These are phyloP conservation scores for Eucidaris tribuloides DNA, from an alignment of 35 echinoderm and acorn worm genomes.

Conservation along the genomic window DNA sequence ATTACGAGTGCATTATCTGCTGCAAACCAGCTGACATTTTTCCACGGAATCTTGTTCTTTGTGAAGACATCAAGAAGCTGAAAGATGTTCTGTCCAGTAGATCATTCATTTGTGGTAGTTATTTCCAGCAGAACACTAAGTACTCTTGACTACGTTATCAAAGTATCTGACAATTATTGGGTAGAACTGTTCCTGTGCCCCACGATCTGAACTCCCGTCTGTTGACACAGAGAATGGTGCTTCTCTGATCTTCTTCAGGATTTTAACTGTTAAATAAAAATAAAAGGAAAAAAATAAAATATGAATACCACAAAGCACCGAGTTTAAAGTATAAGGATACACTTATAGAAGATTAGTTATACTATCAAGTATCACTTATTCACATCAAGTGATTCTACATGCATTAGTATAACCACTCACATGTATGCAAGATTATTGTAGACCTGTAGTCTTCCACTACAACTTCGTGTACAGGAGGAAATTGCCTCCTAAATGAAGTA, in stretches of 20 bases:
- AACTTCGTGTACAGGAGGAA: too few relatives aligned
- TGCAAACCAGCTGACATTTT: slow-evolving; percentile 24
- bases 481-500: too few relatives aligned
- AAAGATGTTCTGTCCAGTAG: slow-evolving; percentile 50
- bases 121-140: slow-evolving; percentile 26
- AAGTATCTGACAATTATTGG: slow-evolving; percentile 47
- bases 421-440: too few relatives aligned
- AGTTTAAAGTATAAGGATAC: too few relatives aligned
- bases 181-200: slow-evolving; percentile 56
- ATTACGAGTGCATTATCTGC: slow-evolving; percentile 44
- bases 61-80: slow-evolving; percentile 27
- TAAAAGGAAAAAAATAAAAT: not conserved
- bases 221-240: slow-evolving; percentile 54
- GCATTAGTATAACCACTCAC: too few relatives aligned
- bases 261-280: slow-evolving; percentile 37
- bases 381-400: too few relatives aligned
- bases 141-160: slow-evolving; percentile 49
- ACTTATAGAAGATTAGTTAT: too few relatives aligned
- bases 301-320: too few relatives aligned
- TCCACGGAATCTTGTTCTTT: slow-evolving; percentile 38
- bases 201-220: slow-evolving; percentile 51
- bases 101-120: slow-evolving; percentile 40
- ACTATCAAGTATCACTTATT: too few relatives aligned
- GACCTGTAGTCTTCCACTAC: too few relatives aligned
- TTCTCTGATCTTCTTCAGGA: slow-evolving; percentile 18